These are phyloP conservation scores for Apotomis capreana DNA, from an alignment of 2,888 invertebrate genomes.

Conservation along the genomic window DNA sequence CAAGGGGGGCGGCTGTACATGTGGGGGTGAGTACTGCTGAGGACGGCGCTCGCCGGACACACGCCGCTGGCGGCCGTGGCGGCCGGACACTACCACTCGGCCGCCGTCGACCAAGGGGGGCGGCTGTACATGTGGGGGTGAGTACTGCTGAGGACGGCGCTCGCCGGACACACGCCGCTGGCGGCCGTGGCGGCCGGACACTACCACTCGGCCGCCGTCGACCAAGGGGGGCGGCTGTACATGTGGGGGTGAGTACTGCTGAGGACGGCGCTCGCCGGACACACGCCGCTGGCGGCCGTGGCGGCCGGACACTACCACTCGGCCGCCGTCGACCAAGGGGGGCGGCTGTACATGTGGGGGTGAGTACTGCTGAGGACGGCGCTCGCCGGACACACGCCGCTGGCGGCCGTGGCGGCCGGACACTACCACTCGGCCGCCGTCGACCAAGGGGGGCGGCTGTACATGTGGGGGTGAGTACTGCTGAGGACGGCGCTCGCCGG, in stretches of 20 bases:
- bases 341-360: constrained; percentile 39
- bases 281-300: not conserved
- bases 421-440: not conserved
- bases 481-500: not conserved
- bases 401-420: not conserved
- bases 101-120: constrained; percentile 90
- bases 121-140: constrained; percentile 95
- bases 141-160: constrained; percentile 41
- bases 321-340: not conserved
- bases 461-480: constrained; percentile 42
- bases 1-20: constrained; percentile 91
- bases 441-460: not conserved
- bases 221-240: not conserved
- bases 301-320: not conserved
- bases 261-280: not conserved
- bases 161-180: not conserved
- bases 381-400: not conserved
- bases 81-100: constrained; percentile 95
- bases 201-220: not conserved
- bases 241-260: constrained; percentile 85
- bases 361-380: constrained; percentile 50
- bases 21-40: constrained; percentile 90
- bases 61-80: constrained; percentile 87
- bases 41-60: constrained; percentile 83
- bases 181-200: not conserved